Evolutionary conservation across 2,888 invertebrate species (phyloP).

Genomic region (Orthosia cruda): DNA sequence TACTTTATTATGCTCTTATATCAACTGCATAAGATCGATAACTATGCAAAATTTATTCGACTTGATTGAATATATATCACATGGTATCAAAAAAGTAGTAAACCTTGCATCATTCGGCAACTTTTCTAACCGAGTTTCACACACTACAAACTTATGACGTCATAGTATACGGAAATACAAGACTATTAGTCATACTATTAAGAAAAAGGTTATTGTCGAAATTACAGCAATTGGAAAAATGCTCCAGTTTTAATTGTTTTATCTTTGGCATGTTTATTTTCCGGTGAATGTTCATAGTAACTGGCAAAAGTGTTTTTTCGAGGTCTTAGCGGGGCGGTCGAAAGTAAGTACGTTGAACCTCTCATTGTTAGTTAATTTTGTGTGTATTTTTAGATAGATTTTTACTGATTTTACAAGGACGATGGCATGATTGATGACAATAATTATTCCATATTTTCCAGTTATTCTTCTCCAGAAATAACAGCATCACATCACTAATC

Average conservation of each 20-base stretch:
- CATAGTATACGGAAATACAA: constrained; percentile 58
- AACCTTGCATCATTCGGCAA: constrained; percentile 42
- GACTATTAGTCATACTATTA: constrained; percentile 49
- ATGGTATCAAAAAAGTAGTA: constrained; percentile 28
- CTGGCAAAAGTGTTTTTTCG: constrained; percentile 61
- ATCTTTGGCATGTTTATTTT: constrained; percentile 63
- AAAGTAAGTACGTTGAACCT: constrained; percentile 60
- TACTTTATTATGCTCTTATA: neutral
- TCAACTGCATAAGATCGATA: neutral
- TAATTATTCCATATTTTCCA: neutral
- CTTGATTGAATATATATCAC: constrained; percentile 5
- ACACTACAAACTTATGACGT: constrained; percentile 33
- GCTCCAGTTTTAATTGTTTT: constrained; percentile 65
- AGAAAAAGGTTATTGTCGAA: constrained; percentile 57
- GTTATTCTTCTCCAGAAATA: neutral
- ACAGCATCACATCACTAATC: neutral
- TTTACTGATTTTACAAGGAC: constrained; percentile 1
- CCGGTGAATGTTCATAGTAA: constrained; percentile 66
- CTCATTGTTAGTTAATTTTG: constrained; percentile 46
- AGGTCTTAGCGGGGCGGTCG: constrained; percentile 50
- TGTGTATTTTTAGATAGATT: constrained; percentile 17
- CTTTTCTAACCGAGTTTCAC: constrained; percentile 41
- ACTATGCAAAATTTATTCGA: neutral
- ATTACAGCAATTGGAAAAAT: constrained; percentile 60
- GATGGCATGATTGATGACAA: neutral